These are phyloP conservation scores for Poecile montanus DNA, from an alignment of 2,797 vertebrate species.

Conservation along the genomic window DNA sequence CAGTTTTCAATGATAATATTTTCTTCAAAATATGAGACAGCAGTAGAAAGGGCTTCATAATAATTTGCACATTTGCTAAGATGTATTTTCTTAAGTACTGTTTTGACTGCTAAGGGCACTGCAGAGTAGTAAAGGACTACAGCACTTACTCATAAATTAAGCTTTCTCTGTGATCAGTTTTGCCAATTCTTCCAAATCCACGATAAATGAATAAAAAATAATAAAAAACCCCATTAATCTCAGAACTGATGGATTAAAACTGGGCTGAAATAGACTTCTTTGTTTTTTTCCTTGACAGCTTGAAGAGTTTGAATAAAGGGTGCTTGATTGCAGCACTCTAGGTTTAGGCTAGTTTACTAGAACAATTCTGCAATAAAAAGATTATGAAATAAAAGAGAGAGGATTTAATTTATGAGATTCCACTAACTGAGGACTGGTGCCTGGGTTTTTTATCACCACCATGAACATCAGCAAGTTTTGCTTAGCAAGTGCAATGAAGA, in stretches of 20 bases:
- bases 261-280: neutral
- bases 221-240: neutral
- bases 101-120: neutral
- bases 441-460: neutral
- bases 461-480: neutral
- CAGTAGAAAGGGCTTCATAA: neutral
- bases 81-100: neutral
- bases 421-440: neutral
- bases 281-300: neutral
- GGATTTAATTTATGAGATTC: neutral
- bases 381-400: neutral
- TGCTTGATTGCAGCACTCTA: neutral
- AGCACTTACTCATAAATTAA: neutral
- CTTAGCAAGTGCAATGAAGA: neutral
- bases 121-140: neutral
- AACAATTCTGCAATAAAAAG: neutral
- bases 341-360: neutral
- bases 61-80: neutral
- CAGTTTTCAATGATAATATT: constrained; percentile 15
- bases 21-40: neutral
- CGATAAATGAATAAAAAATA: neutral
- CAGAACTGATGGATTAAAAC: neutral
- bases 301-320: neutral
- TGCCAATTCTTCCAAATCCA: neutral
- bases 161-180: neutral